Conservation (phyloP, 1,140 invertebrate genomes). For the Parapsyche elsis region DNA sequence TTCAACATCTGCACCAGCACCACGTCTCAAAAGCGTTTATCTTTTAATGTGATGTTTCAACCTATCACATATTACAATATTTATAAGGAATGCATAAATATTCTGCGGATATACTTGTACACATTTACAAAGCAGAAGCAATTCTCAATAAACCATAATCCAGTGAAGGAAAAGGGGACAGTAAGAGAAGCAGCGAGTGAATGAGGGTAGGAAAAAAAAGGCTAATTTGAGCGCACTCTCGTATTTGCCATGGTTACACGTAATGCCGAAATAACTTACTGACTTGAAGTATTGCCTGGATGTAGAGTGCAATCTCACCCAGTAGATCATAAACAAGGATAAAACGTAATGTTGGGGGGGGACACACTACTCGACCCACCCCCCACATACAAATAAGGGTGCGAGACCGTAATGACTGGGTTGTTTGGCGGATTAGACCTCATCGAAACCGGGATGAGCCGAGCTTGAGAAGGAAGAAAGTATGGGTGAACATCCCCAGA, state of each 20-base stretch:
- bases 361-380: neutral
- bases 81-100: too few relatives aligned
- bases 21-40: too few relatives aligned
- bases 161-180: neutral
- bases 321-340: slow-evolving; percentile 47
- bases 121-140: too few relatives aligned
- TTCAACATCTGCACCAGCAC: too few relatives aligned
- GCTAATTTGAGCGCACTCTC: neutral
- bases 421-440: slow-evolving; percentile 28
- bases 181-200: too few relatives aligned
- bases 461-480: too few relatives aligned
- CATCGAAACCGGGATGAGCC: neutral
- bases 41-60: too few relatives aligned
- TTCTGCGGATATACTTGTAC: too few relatives aligned
- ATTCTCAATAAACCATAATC: neutral
- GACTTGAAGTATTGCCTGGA: slow-evolving; percentile 37
- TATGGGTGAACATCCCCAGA: too few relatives aligned
- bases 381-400: neutral
- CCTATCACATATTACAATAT: too few relatives aligned
- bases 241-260: slow-evolving; percentile 21
- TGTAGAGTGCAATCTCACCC: slow-evolving; percentile 38
- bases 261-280: slow-evolving; percentile 39
- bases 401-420: slow-evolving; percentile 23
- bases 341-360: slow-evolving; percentile 37
- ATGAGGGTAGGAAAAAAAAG: neutral